Conservation (phyloP, 2,797 vertebrate species). For the Scleropages formosus region DNA sequence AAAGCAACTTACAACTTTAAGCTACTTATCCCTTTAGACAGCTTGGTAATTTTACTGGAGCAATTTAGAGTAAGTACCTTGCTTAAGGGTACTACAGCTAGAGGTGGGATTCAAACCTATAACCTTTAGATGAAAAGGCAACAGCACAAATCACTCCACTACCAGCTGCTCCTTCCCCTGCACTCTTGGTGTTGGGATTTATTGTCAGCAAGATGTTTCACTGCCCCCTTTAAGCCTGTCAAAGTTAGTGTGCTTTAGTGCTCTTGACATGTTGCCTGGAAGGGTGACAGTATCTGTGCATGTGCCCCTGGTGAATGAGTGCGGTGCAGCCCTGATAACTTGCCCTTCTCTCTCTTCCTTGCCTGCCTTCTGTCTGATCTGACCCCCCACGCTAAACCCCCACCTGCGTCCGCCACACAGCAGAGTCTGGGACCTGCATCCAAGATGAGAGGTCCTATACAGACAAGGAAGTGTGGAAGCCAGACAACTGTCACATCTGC, state of each 20-base stretch:
- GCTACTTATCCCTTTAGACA: no score
- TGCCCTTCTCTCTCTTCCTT: constrained; percentile 46
- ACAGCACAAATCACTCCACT: no score
- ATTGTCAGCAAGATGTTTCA: no score
- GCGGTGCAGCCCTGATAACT: constrained; percentile 29
- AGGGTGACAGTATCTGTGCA: constrained; percentile 6
- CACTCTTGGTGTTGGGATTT: no score
- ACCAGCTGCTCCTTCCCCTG: no score
- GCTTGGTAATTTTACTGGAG: no score
- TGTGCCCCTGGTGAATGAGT: not conserved
- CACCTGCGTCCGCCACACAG: constrained; percentile 55
- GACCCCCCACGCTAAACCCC: not conserved
- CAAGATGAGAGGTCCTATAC: constrained; percentile 82
- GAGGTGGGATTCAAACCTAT: no score
- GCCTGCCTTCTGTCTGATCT: constrained; percentile 35
- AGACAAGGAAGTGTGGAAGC: constrained; percentile 96
- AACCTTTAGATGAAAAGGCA: no score
- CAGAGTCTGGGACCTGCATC: constrained; percentile 79
- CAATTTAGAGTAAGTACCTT: no score
- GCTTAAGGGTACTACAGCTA: no score
- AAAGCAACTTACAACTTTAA: no score
- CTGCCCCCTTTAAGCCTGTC: no score
- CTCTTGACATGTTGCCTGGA: not conserved
- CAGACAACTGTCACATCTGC: constrained; percentile 89
- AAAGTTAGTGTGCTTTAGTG: not conserved